Base-by-base conservation (phyloP, 2,888 invertebrate species). In the Laspeyria flexula region DNA sequence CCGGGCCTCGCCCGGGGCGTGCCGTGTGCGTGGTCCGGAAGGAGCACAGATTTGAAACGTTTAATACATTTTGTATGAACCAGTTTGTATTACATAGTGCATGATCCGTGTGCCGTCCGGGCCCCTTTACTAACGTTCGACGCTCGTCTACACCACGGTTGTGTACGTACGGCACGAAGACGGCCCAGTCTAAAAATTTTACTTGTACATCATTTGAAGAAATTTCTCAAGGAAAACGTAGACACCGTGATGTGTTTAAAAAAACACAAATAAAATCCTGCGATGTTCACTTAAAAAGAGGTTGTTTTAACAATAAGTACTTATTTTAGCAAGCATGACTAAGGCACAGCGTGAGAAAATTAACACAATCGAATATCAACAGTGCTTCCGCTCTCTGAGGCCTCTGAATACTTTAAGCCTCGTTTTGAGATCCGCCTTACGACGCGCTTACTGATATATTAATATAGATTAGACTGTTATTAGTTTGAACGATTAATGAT, bases 261-360 rank as follows among this genome's bases (percentile, higher is more conserved):
- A 25, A 25, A 25, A 25, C 9, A 7, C 3, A 7, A 6, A 7
- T 6, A 25, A 25, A 25, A 3, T 6, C 9, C 7, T 7, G 1
- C 3, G 9, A 7, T 25, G 7, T 25, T 33, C 16, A 35, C 38
- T 37, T 52, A 47, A 58, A 53, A 50, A 51, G 56, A 55, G 50
- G 51, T 55, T 46, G 30, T 60, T 52, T 29, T 34, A 43, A 57
- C 44, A 55, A 34, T 43, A 52, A 44, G 43, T 56, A 48, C 15
- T 34, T 40, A 41, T 52, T 55, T 57, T 33, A 42, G 40, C 27
- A 41, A 54, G 29, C 55, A 66, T 60, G 68, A 66, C 54, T 59
- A 38, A 59, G 34, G 33, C 46, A 59, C 33, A 23, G 57, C 64
- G 69, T 69, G 69, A 66, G 71, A 69, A 69, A 66, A 69, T 69